phyloP scores from a whole-genome alignment of 2,113 vertebrate genomes.

The Neoarius graeffei region DNA sequence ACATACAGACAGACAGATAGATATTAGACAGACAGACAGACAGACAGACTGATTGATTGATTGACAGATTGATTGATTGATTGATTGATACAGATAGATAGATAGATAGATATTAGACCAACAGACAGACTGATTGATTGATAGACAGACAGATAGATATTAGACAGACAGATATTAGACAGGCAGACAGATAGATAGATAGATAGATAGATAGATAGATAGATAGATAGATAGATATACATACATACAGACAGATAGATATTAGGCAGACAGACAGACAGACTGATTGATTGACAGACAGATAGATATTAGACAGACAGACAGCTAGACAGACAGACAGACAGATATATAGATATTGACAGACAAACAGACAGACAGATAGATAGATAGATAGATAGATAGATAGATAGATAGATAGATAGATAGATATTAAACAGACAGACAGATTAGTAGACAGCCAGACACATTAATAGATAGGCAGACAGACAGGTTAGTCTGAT shows the following conservation, averaged over 20 bases:
- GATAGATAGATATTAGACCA: no score
- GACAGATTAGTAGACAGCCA: background rate
- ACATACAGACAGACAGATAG: background rate
- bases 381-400: no score
- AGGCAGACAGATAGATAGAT: background rate
- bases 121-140: no score
- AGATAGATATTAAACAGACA: background rate
- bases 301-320: background rate
- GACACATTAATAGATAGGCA: background rate
- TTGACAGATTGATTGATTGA: background rate
- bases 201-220: slow-evolving; percentile 33
- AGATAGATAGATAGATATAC: no score
- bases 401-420: background rate
- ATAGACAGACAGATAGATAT: no score
- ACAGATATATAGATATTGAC: background rate
- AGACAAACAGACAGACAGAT: background rate
- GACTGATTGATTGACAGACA: no score
- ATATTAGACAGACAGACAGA: background rate
- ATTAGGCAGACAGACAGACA: background rate
- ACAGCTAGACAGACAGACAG: no score
- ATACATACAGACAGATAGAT: background rate
- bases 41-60: background rate
- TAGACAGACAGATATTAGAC: no score
- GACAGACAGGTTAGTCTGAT: slow-evolving; percentile 32
- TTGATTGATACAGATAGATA: no score